A percentile compares a stretch with the other conserved stretches of the same genome.
phyloP scores from a whole-genome alignment of 2,113 vertebrate genomes.

The Aphyosemion australe region DNA sequence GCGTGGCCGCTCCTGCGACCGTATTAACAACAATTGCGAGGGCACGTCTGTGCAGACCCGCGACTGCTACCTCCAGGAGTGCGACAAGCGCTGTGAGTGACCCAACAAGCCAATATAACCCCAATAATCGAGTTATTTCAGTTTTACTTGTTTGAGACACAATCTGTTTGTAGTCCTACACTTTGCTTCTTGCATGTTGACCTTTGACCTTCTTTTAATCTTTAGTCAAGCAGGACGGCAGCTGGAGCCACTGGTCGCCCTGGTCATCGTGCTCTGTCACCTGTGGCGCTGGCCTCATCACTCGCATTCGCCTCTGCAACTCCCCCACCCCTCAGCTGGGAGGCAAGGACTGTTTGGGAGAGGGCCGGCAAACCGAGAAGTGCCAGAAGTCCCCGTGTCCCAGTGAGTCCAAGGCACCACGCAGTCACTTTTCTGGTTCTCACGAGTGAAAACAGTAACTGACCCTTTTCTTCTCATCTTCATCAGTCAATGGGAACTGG shows the following conservation, averaged over 20 bases:
- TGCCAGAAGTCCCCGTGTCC: conserved; percentile 91
- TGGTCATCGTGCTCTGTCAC: conserved; percentile 98
- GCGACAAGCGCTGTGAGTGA: conserved; percentile 96
- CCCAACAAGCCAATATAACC: not conserved
- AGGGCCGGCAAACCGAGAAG: conserved; percentile 90
- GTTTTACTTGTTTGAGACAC: not conserved
- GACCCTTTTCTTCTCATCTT: conserved; percentile 7
- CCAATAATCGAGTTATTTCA: not conserved
- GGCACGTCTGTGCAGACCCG: conserved; percentile 98
- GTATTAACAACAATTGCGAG: conserved; percentile 96
- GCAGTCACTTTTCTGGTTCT: not conserved
- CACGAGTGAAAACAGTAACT: not conserved
- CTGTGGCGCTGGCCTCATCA: conserved; percentile 91
- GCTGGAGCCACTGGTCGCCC: conserved; percentile 98
- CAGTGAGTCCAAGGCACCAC: conserved; percentile 79
- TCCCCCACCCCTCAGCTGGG: conserved; percentile 96
- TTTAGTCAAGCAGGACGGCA: conserved; percentile 95
- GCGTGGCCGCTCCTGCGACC: conserved; percentile 96
- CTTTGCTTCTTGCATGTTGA: conserved; percentile 27
- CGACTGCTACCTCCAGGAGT: conserved; percentile 97
- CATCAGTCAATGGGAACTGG: conserved; percentile 94
- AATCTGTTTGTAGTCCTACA: not conserved
- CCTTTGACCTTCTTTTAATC: conserved; percentile 24
- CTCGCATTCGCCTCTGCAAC: conserved; percentile 98
- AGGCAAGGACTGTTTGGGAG: conserved; percentile 90